A percentile compares a stretch with the other conserved stretches of the same genome.
phyloP scores from a whole-genome alignment of 2,113 vertebrate genomes.

The Upupa epops region DNA sequence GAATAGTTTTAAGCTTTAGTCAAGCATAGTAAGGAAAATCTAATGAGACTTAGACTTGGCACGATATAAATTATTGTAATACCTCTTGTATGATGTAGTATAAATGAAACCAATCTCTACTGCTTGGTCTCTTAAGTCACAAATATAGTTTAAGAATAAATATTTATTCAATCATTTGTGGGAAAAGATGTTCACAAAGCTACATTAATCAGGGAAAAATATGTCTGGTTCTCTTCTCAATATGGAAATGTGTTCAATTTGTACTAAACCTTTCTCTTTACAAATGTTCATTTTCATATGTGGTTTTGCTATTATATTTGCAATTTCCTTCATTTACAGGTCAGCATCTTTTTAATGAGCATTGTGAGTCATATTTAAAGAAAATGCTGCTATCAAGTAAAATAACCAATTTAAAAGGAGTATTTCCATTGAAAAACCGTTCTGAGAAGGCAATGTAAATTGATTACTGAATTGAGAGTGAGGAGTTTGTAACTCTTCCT shows the following conservation, averaged over 20 bases:
- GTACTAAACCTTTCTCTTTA: slow-evolving; percentile 11
- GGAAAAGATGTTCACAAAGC: slow-evolving; percentile 19
- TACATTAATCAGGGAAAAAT: background rate
- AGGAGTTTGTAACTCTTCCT: background rate
- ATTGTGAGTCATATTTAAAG: background rate
- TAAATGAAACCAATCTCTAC: slow-evolving; percentile 26
- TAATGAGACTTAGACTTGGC: background rate
- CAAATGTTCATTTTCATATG: slow-evolving; percentile 10
- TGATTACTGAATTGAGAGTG: background rate
- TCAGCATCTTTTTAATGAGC: slow-evolving; percentile 40
- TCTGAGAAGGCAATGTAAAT: background rate
- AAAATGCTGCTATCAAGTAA: slow-evolving; percentile 22
- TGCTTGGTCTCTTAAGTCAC: slow-evolving; percentile 27
- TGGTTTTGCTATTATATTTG: slow-evolving; percentile 1
- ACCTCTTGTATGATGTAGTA: background rate
- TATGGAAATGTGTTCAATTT: slow-evolving; percentile 40
- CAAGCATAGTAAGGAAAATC: slow-evolving; percentile 24
- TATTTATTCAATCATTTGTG: slow-evolving; percentile 50
- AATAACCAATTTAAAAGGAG: background rate
- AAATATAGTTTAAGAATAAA: slow-evolving; percentile 51
- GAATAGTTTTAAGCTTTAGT: background rate
- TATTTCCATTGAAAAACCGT: background rate
- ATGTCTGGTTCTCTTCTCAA: background rate
- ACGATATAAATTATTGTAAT: background rate
- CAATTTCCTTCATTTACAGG: slow-evolving; percentile 20